A percentile compares a stretch with the other conserved stretches of the same genome.
Evolutionary conservation across 2,888 invertebrate genomes (phyloP).

Genomic region (Lycia hirtaria): DNA sequence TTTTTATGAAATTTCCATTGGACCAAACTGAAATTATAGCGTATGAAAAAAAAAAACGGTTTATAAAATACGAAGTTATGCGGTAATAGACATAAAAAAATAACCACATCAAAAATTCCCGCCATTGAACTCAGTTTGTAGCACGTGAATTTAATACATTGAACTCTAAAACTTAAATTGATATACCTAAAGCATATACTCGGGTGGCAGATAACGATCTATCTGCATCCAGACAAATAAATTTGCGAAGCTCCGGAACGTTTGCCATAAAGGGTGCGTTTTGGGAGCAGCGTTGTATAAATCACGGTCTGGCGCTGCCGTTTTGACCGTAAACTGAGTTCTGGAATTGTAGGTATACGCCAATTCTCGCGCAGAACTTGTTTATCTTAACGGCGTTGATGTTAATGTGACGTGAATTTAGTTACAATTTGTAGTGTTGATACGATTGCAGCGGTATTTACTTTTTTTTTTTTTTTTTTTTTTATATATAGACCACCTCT

Average conservation of each 20-base stretch:
- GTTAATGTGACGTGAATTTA: background rate
- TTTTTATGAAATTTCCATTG: too few relatives aligned
- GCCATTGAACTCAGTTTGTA: too few relatives aligned
- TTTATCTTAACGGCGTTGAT: background rate
- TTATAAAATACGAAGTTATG: too few relatives aligned
- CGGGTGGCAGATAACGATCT: conserved; percentile 52
- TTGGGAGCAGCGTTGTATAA: conserved; percentile 63
- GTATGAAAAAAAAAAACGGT: too few relatives aligned
- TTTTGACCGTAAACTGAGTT: conserved; percentile 43
- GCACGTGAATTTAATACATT: too few relatives aligned
- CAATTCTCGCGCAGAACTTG: conserved; percentile 1
- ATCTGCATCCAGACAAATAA: conserved; percentile 67
- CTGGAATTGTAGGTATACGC: conserved; percentile 9
- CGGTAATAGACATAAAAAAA: too few relatives aligned
- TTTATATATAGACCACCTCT: too few relatives aligned
- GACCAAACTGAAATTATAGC: too few relatives aligned
- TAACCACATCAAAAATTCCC: too few relatives aligned
- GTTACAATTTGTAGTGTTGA: background rate
- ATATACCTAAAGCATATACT: conserved; percentile 20
- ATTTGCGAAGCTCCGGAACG: conserved; percentile 66
- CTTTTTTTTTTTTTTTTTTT: too few relatives aligned
- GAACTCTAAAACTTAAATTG: conserved; percentile 6
- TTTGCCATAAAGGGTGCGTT: conserved; percentile 63
- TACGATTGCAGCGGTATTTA: too few relatives aligned
- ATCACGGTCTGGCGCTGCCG: conserved; percentile 61